phyloP scores from a whole-genome alignment of 2,888 invertebrate genomes.

The Lochmaea capreae region DNA sequence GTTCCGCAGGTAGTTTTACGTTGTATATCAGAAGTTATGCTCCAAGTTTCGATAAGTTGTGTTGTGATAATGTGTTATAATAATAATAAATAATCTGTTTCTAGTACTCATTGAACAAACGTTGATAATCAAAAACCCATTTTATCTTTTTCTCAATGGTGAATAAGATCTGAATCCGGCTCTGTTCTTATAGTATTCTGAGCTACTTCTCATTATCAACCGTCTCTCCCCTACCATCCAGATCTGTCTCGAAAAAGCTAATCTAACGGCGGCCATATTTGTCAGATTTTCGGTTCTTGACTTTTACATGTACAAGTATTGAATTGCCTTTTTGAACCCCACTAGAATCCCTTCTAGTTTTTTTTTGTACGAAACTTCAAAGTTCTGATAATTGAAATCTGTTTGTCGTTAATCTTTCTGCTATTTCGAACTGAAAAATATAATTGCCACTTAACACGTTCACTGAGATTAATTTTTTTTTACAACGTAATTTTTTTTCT shows the following conservation, averaged over 20 bases:
- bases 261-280: conserved; percentile 26
- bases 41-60: no score
- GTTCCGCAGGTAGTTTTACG: no score
- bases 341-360: not conserved
- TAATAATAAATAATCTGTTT: no score
- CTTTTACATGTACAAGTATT: conserved; percentile 18
- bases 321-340: conserved; percentile 16
- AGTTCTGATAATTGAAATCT: conserved; percentile 11
- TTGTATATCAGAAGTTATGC: no score
- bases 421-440: not conserved
- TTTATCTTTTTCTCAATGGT: not conserved
- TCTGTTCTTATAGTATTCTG: not conserved
- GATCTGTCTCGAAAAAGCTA: conserved; percentile 24
- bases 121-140: no score
- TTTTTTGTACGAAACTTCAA: not conserved
- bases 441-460: not conserved
- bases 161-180: not conserved
- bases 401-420: not conserved
- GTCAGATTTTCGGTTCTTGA: conserved; percentile 25
- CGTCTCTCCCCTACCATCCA: conserved; percentile 50
- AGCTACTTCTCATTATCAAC: conserved; percentile 55
- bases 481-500: no score
- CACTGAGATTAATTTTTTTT: no score
- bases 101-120: no score
- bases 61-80: no score